Conservation (phyloP, 2,888 invertebrate genomes). For the Mycogona germanica region DNA sequence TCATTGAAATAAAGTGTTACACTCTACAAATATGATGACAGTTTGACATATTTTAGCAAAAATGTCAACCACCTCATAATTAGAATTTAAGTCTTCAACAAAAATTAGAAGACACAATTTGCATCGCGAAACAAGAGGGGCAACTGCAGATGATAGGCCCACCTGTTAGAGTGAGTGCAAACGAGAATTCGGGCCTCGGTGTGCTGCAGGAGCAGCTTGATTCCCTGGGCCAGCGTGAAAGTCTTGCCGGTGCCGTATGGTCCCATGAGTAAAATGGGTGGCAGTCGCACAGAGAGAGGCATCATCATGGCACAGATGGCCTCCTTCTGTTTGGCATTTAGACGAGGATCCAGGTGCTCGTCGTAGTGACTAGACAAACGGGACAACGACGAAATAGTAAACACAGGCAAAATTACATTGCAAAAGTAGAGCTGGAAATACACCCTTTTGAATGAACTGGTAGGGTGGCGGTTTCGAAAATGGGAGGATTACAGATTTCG, state of each 20-base stretch:
- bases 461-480: no score
- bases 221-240: conserved; percentile 59
- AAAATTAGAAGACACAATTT: no score
- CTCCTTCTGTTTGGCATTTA: conserved; percentile 66
- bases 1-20: no score
- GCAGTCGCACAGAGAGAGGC: conserved; percentile 46
- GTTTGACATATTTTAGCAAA: no score
- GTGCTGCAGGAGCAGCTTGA: conserved; percentile 51
- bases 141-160: conserved; percentile 16
- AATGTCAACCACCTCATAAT: no score
- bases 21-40: no score
- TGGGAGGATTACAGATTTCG: no score
- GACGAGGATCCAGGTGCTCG: conserved; percentile 42
- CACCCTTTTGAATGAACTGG: no score
- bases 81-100: no score
- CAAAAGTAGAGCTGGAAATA: no score
- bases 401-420: background rate
- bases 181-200: conserved; percentile 56
- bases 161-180: conserved; percentile 72
- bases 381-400: background rate
- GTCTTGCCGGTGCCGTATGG: conserved; percentile 85
- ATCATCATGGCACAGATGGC: conserved; percentile 65
- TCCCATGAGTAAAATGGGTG: conserved; percentile 56
- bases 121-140: background rate
- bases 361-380: no score